Evolutionary conservation across 2,888 invertebrate genomes (phyloP).

Genomic region (Napeogenes inachia): DNA sequence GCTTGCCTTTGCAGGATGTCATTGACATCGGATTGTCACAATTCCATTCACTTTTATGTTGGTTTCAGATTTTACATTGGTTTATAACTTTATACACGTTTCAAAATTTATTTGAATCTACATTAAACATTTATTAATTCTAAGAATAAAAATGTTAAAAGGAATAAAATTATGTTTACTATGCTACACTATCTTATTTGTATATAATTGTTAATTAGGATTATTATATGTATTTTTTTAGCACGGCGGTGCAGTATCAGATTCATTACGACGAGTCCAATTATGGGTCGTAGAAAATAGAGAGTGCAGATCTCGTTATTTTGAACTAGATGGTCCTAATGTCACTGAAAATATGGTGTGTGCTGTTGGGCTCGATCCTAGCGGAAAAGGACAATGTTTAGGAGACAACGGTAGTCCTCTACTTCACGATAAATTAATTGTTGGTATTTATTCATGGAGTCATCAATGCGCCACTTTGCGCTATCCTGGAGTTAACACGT

Average conservation of each 20-base stretch:
- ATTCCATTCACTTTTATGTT: too few relatives aligned
- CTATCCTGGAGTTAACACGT: conserved; percentile 44
- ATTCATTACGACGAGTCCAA: conserved; percentile 41
- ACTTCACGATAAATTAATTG: conserved; percentile 44
- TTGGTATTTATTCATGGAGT: conserved; percentile 42
- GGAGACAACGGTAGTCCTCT: conserved; percentile 59
- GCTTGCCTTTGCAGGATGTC: too few relatives aligned
- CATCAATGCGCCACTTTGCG: conserved; percentile 36
- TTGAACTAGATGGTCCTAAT: conserved; percentile 18
- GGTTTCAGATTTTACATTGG: too few relatives aligned
- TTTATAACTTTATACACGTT: too few relatives aligned
- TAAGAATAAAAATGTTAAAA: too few relatives aligned
- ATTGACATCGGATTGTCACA: too few relatives aligned
- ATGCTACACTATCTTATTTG: too few relatives aligned
- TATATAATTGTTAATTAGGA: too few relatives aligned
- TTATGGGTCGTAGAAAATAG: conserved; percentile 43
- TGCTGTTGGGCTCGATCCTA: conserved; percentile 50
- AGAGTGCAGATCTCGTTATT: conserved; percentile 39
- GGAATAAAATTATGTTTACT: too few relatives aligned
- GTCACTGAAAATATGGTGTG: conserved; percentile 53
- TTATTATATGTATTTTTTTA: not conserved
- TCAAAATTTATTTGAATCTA: too few relatives aligned
- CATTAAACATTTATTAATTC: too few relatives aligned
- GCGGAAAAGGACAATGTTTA: conserved; percentile 58
- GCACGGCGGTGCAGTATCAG: not conserved